Evolutionary conservation across 2,888 invertebrate species (phyloP).

Genomic region (Troides oblongomaculatus): DNA sequence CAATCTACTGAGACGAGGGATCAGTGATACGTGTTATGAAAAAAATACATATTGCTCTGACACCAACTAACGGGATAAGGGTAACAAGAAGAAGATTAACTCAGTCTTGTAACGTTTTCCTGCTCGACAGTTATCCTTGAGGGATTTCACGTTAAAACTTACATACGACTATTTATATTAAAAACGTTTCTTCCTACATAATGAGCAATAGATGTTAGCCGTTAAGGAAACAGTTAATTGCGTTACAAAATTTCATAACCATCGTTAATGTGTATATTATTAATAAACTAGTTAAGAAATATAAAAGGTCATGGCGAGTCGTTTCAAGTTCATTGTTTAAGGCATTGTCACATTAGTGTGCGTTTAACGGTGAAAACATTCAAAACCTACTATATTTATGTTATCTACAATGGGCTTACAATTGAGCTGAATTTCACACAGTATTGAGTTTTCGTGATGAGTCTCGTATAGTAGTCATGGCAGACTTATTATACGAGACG

Average conservation of each 20-base stretch:
- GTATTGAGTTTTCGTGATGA: neutral
- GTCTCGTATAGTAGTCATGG: too few relatives aligned
- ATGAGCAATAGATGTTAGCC: conserved; percentile 2
- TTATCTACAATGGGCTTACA: too few relatives aligned
- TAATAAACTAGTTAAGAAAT: conserved; percentile 22
- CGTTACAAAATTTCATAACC: conserved; percentile 28
- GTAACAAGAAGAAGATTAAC: too few relatives aligned
- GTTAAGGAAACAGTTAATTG: conserved; percentile 26
- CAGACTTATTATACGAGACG: too few relatives aligned
- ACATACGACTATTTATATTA: neutral
- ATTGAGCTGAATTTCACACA: neutral
- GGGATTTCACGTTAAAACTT: neutral
- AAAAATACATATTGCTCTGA: too few relatives aligned
- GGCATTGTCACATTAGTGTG: conserved; percentile 13
- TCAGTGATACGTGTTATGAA: too few relatives aligned
- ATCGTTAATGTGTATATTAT: conserved; percentile 17
- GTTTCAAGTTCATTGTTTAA: conserved; percentile 21
- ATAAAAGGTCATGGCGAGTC: conserved; percentile 27
- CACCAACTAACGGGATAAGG: too few relatives aligned
- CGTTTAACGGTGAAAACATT: neutral
- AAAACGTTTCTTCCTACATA: conserved; percentile 4
- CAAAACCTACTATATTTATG: neutral
- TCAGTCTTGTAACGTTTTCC: neutral
- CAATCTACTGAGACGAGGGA: too few relatives aligned
- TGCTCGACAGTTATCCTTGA: neutral